Percentiles rank a stretch among this genome's conserved stretches.
Conservation (phyloP, 2,113 vertebrate species). For the Salvelinus namaycush region DNA sequence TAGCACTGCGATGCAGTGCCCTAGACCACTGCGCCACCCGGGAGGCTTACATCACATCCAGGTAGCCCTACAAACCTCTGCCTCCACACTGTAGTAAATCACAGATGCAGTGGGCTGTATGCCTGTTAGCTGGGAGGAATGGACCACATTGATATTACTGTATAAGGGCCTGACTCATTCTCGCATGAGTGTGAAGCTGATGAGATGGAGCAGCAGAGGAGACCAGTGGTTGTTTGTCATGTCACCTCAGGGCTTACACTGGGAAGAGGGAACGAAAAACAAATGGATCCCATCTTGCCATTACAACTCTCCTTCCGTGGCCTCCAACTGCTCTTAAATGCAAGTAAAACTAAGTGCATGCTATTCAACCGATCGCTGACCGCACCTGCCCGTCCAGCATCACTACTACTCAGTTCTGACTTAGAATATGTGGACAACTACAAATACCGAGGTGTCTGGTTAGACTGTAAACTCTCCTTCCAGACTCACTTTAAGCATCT, state of each 20-base stretch:
- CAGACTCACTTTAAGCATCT: too few relatives aligned
- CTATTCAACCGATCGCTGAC: too few relatives aligned
- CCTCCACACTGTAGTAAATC: constrained; percentile 25
- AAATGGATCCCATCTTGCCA: not conserved
- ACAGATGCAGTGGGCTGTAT: constrained; percentile 36
- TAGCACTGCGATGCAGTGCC: too few relatives aligned
- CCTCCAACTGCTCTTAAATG: too few relatives aligned
- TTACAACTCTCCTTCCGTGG: too few relatives aligned
- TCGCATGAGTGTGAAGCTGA: constrained; percentile 44
- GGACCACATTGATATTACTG: constrained; percentile 52
- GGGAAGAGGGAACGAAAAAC: not conserved
- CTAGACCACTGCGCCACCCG: too few relatives aligned
- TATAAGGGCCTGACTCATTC: constrained; percentile 33
- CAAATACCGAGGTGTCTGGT: too few relatives aligned
- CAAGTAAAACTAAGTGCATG: too few relatives aligned
- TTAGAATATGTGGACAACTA: too few relatives aligned
- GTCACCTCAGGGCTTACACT: not conserved
- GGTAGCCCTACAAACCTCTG: not conserved
- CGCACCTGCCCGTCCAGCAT: too few relatives aligned
- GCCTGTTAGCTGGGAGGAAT: constrained; percentile 57
- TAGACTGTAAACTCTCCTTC: too few relatives aligned
- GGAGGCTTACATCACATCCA: constrained; percentile 10
- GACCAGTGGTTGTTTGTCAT: constrained; percentile 33
- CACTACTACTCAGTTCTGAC: too few relatives aligned
- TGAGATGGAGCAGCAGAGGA: constrained; percentile 34